Evolutionary conservation across 2,113 vertebrate genomes (phyloP), one percentile per base, ranked within the genome.

Genomic region (Cololabis saira): DNA sequence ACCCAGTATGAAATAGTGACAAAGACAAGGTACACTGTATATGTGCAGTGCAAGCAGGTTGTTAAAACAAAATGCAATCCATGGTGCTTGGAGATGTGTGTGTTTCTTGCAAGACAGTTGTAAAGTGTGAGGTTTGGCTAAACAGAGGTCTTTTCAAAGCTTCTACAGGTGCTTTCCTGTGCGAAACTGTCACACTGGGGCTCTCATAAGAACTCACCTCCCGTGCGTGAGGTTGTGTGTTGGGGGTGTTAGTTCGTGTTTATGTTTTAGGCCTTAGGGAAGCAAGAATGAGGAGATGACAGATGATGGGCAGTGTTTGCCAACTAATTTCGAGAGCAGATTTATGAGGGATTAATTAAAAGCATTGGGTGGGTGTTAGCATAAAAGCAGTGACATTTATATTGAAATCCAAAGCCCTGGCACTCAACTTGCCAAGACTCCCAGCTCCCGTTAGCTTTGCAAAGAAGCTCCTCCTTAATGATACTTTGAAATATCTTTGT

Each of bases 111-210:
- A 12, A 19, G 61, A 57, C 58, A 42, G 49, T 70, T 61, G 22
- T 71, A 57, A 80, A 69, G 68, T 78, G 73, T 19, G 59, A 78
- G 52, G 21, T 18, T 52, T 66, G 40, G 52, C 55, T 63, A 76
- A 86, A 67, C 83, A 81, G 74, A 82, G 71, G 51, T 48, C 27
- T 71, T 75, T 70, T 75, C 24, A 72, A 71, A 77, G 24, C 53
- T 27, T 60, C 42, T 66, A 49, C 16, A 54, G 49, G n/a, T n/a
- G n/a, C 61, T 66, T 67, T 70, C 57, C 56, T 61, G 14, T n/a
- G n/a, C n/a, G n/a, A n/a, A n/a, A n/a, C n/a, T n/a, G n/a, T n/a
- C n/a, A n/a, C n/a, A n/a, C n/a, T n/a, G n/a, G n/a, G n/a, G n/a
- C 66, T 5, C 24, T 27, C 5, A 27, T 3, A 27, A 2, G 24